These are phyloP conservation scores for Dendrolimus punctatus DNA, from an alignment of 1,140 invertebrate species.

Conservation along the genomic window DNA sequence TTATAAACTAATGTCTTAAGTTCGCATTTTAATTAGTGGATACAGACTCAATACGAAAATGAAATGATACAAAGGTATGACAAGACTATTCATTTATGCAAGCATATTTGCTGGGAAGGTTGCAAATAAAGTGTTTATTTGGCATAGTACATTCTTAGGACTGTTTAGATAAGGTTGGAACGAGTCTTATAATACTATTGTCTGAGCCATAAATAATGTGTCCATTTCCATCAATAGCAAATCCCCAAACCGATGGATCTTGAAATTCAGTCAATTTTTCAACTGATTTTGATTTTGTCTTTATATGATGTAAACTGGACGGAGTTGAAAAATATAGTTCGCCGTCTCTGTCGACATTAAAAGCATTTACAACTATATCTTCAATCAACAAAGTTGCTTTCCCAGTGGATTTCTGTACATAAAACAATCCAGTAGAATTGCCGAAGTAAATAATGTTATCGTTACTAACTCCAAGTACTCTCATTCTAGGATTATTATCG, in stretches of 20 bases:
- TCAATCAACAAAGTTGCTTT: not conserved
- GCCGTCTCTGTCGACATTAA: slow-evolving; percentile 3
- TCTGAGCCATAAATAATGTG: slow-evolving; percentile 3
- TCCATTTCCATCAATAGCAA: slow-evolving; percentile 4
- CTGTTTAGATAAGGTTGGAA: not conserved
- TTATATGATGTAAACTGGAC: not conserved
- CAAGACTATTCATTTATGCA: too few relatives aligned
- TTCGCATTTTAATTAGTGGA: too few relatives aligned
- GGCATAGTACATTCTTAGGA: slow-evolving; percentile 1
- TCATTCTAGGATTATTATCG: too few relatives aligned
- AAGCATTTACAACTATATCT: slow-evolving; percentile 3
- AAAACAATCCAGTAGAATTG: not conserved
- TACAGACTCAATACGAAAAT: too few relatives aligned
- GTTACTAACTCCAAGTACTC: too few relatives aligned
- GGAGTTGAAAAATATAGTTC: slow-evolving; percentile 8
- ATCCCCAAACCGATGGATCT: slow-evolving; percentile 2
- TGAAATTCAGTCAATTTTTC: not conserved
- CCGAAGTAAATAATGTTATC: not conserved
- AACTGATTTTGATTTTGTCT: not conserved
- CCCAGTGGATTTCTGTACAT: not conserved
- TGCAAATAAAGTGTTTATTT: not conserved
- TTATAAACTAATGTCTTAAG: too few relatives aligned
- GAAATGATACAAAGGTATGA: too few relatives aligned
- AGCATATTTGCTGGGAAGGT: too few relatives aligned
- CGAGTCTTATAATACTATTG: slow-evolving; percentile 7